phyloP scores from a whole-genome alignment of 1,140 invertebrate genomes.

The Pseudoatta argentina region DNA sequence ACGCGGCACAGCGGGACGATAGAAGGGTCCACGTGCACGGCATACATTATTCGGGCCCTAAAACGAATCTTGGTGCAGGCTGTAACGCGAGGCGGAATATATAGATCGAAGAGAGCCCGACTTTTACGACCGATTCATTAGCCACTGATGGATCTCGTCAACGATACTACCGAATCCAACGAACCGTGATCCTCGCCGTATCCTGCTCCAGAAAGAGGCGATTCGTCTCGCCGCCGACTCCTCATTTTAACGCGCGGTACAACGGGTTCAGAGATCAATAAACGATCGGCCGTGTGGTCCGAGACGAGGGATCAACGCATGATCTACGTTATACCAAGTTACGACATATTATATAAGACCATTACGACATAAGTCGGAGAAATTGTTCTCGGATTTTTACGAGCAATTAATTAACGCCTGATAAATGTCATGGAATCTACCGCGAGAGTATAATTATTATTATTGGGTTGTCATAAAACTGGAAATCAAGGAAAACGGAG shows the following conservation, averaged over 20 bases:
- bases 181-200: conserved; percentile 40
- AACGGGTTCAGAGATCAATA: conserved; percentile 48
- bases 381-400: conserved; percentile 53
- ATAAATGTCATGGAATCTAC: conserved; percentile 8
- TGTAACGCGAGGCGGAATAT: conserved; percentile 52
- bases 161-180: conserved; percentile 63
- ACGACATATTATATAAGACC: too few species aligned
- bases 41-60: conserved; percentile 45
- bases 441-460: background rate
- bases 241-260: conserved; percentile 43
- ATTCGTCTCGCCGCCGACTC: conserved; percentile 52
- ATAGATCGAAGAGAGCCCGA: conserved; percentile 55
- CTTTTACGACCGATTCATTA: conserved; percentile 68
- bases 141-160: conserved; percentile 54
- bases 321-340: background rate
- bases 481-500: too few species aligned
- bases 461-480: too few species aligned
- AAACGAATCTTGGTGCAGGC: conserved; percentile 42
- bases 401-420: conserved; percentile 49
- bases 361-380: background rate
- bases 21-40: conserved; percentile 15
- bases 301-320: background rate
- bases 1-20: conserved; percentile 10
- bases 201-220: conserved; percentile 52
- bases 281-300: conserved; percentile 36